Evolutionary conservation across 2,113 vertebrate species (phyloP), one percentile per base, ranked within the genome.

Genomic region (Daphoenositta chrysoptera): DNA sequence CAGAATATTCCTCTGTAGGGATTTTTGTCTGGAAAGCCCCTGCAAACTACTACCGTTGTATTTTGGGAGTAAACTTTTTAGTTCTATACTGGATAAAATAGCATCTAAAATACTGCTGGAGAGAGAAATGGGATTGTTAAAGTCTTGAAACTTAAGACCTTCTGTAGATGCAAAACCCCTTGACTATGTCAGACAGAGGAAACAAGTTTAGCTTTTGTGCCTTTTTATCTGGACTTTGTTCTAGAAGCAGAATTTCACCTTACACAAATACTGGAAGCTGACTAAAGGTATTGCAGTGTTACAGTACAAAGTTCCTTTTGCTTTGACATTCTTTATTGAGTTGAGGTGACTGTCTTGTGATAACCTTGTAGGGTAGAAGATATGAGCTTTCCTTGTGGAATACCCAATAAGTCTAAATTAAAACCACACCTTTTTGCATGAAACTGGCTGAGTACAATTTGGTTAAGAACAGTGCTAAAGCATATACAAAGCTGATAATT

Each of bases 221-320:
- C 24, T 51, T 95, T 81, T 77, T 81, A 48, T 73, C 37, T 95
- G 88, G 90, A 97, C 93, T 97, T 96, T 92, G 93, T 82, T 94
- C 83, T 81, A 83, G 68, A 90, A 89, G 68, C 82, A 86, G 45
- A 63, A 88, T 96, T 96, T 96, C 93, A 75, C 75, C 92, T 81
- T 95, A 24, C 54, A 81, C 93, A 96, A 96, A 95, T 93, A 97
- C 51, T 93, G 75, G 27, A 39, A 73, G 64, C 79, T 95, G 87
- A 85, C 71, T 91, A 56, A 95, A 93, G 79, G 40, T 94, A 88
- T 85, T 93, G 83, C 79, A 63, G 58, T 58, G 31, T 80, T 90
- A 63, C 58, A 83, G 96, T 88, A 68, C 95, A 96, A 97, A 96
- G 95, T 95, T 95, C 92, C 54, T 96, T 88, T 91, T 95, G 56